These are phyloP conservation scores for Hirtodrosophila alboralis DNA, from an alignment of 2,888 invertebrate species.

Conservation along the genomic window DNA sequence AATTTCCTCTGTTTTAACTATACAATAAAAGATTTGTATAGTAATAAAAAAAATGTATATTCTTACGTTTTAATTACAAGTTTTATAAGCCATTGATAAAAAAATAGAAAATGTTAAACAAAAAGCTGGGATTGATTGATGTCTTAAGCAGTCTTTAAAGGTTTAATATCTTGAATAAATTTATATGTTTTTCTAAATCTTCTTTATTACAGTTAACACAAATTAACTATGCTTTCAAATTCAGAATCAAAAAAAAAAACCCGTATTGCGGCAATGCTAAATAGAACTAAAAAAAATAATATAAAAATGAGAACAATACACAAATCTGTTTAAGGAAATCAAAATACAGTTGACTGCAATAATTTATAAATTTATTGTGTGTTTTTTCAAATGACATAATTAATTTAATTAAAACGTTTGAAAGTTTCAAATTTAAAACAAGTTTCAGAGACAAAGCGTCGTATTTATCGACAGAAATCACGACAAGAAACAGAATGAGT, in stretches of 20 bases:
- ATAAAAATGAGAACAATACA: too few species aligned
- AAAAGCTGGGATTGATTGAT: conserved; percentile 1
- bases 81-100: not conserved
- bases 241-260: conserved; percentile 1
- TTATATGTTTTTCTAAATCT: conserved; percentile 23
- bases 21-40: not conserved
- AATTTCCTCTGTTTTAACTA: too few species aligned
- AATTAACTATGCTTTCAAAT: conserved; percentile 17
- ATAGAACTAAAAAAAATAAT: not conserved
- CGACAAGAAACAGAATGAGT: too few species aligned
- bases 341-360: not conserved
- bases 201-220: conserved; percentile 20
- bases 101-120: too few species aligned
- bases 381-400: conserved; percentile 20
- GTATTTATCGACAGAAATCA: conserved; percentile 22
- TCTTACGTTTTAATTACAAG: conserved; percentile 18
- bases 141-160: conserved; percentile 6
- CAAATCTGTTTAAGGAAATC: too few species aligned
- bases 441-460: conserved; percentile 28
- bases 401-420: conserved; percentile 34
- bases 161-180: conserved; percentile 4
- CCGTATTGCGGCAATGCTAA: not conserved
- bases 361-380: conserved; percentile 18
- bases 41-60: conserved; percentile 14
- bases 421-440: conserved; percentile 28